Percentiles rank a stretch among this genome's conserved stretches.
Conservation (phyloP, 1,140 invertebrate species). For the Arion vulgaris region DNA sequence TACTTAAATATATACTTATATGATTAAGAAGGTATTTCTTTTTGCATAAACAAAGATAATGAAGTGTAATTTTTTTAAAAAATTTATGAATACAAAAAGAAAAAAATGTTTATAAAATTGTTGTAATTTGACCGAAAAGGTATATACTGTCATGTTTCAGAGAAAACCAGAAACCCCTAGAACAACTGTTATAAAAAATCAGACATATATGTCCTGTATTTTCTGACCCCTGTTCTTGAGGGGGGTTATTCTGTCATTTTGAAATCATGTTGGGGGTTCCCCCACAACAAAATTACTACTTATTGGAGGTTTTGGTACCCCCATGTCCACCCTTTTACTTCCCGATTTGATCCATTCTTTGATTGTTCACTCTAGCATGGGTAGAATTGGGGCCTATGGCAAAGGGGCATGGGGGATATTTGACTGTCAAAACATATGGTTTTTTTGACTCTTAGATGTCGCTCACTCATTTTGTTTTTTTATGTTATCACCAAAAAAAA, state of each 20-base stretch:
- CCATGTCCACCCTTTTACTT: slow-evolving; percentile 48
- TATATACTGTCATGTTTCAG: neutral
- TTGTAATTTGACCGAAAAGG: too few species aligned
- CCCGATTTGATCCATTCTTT: slow-evolving; percentile 51
- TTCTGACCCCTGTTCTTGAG: slow-evolving; percentile 40
- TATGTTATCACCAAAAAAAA: too few species aligned
- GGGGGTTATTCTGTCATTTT: slow-evolving; percentile 49
- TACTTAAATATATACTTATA: too few species aligned
- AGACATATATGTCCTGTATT: slow-evolving; percentile 11
- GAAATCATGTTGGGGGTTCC: slow-evolving; percentile 48
- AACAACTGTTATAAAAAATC: neutral
- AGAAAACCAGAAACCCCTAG: slow-evolving; percentile 11
- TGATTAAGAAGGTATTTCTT: too few species aligned
- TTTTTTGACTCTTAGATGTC: too few species aligned
- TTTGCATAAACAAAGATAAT: too few species aligned
- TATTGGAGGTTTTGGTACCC: slow-evolving; percentile 39
- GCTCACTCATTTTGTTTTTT: too few species aligned
- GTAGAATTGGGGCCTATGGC: slow-evolving; percentile 51
- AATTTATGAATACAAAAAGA: too few species aligned
- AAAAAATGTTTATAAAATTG: too few species aligned
- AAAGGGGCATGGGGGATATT: neutral
- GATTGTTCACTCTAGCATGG: slow-evolving; percentile 48
- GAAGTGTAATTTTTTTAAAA: too few species aligned
- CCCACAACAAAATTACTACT: slow-evolving; percentile 49
- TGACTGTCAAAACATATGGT: too few species aligned